Evolutionary conservation across 35 echinoderm and acorn worm species (phyloP).

Genomic region (Lytechinus pictus): DNA sequence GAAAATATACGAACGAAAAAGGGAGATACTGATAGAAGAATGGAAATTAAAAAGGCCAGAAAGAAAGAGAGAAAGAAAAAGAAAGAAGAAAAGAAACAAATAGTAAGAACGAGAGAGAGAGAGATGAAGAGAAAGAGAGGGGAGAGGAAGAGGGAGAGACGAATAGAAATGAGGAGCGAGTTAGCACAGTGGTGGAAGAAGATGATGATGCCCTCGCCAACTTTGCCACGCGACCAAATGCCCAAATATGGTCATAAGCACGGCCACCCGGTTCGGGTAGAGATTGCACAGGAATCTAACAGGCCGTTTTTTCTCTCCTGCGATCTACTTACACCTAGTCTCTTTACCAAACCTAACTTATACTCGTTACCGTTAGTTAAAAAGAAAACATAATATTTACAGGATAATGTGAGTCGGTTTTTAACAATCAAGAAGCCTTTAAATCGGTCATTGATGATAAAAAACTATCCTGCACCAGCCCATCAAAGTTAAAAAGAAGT

Average conservation of each 20-base stretch:
- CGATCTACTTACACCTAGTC: neutral
- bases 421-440: no score
- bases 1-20: neutral
- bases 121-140: neutral
- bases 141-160: neutral
- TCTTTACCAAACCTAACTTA: neutral
- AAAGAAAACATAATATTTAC: no score
- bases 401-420: no score
- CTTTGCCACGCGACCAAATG: slow-evolving; percentile 55
- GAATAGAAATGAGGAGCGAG: neutral
- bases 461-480: no score
- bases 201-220: slow-evolving; percentile 1
- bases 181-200: neutral
- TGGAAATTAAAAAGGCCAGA: neutral
- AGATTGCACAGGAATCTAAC: slow-evolving; percentile 51
- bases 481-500: no score
- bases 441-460: no score
- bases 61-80: neutral
- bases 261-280: slow-evolving; percentile 27
- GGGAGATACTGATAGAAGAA: neutral
- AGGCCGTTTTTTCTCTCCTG: slow-evolving; percentile 30
- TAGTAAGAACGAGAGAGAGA: neutral
- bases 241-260: slow-evolving; percentile 54
- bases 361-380: neutral
- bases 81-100: neutral